Evolutionary conservation across 2,797 vertebrate species (phyloP).

Genomic region (Pipistrellus pygmaeus): DNA sequence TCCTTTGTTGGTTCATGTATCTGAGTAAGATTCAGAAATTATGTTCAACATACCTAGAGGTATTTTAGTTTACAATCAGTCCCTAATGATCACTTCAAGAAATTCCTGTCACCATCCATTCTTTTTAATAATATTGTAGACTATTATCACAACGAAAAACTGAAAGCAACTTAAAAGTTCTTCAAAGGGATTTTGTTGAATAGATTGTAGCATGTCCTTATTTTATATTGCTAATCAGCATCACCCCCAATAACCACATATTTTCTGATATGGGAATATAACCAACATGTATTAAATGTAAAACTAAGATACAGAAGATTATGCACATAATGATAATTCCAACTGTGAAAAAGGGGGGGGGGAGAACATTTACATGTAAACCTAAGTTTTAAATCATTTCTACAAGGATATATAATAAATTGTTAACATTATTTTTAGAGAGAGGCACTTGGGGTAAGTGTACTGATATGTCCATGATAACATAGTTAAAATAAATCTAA

Average conservation of each 20-base stretch:
- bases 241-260: constrained; percentile 10
- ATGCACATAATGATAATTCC: not conserved
- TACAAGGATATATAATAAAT: constrained; percentile 23
- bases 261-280: constrained; percentile 42
- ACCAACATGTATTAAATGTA: not conserved
- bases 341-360: constrained; percentile 4
- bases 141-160: constrained; percentile 32
- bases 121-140: constrained; percentile 27
- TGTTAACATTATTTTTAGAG: constrained; percentile 16
- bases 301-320: not conserved
- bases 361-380: not conserved
- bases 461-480: constrained; percentile 28
- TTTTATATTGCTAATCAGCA: not conserved
- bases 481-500: constrained; percentile 46
- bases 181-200: not conserved
- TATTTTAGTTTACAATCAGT: constrained; percentile 11
- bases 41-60: constrained; percentile 8
- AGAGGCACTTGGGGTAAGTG: not conserved
- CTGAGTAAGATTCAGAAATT: constrained; percentile 48
- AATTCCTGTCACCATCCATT: not conserved
- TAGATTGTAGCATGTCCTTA: not conserved
- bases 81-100: constrained; percentile 10
- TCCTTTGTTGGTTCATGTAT: constrained; percentile 2
- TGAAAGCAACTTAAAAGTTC: constrained; percentile 32
- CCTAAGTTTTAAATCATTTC: constrained; percentile 39